Evolutionary conservation across 2,888 invertebrate genomes (phyloP).

Genomic region (Penaeus monodon): DNA sequence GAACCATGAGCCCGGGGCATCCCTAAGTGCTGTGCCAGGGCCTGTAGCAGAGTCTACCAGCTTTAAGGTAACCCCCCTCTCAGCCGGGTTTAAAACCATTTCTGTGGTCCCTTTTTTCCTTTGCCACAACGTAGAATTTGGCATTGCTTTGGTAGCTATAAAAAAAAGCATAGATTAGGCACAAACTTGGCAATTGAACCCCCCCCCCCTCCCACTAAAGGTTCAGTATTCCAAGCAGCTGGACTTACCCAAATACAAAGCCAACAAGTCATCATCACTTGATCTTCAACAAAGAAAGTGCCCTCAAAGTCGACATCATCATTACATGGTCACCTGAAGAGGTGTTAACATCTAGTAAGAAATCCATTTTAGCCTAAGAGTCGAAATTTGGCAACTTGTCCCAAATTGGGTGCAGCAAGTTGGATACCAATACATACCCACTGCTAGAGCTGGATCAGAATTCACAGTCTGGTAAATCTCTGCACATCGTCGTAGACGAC

Average conservation of each 20-base stretch:
- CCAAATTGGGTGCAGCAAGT: too few species aligned
- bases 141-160: conserved; percentile 88
- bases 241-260: conserved; percentile 84
- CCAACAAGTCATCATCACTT: conserved; percentile 96
- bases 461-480: conserved; percentile 92
- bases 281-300: conserved; percentile 91
- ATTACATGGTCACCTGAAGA: conserved; percentile 80
- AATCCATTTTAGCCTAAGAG: too few species aligned
- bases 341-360: too few species aligned
- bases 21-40: conserved; percentile 88
- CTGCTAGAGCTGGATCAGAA: conserved; percentile 94
- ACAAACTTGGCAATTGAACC: not conserved
- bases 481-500: conserved; percentile 87
- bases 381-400: too few species aligned
- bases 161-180: too few species aligned
- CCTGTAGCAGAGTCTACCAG: conserved; percentile 90
- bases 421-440: conserved; percentile 75
- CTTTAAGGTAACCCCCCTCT: conserved; percentile 93
- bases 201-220: too few species aligned
- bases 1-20: conserved; percentile 93
- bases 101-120: conserved; percentile 91
- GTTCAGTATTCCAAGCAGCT: not conserved
- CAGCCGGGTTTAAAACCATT: conserved; percentile 76
- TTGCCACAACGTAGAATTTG: conserved; percentile 94
- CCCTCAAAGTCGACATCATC: conserved; percentile 94